Base-by-base conservation (phyloP, 2,888 invertebrate genomes). In the Oxyscelio sp. region DNA sequence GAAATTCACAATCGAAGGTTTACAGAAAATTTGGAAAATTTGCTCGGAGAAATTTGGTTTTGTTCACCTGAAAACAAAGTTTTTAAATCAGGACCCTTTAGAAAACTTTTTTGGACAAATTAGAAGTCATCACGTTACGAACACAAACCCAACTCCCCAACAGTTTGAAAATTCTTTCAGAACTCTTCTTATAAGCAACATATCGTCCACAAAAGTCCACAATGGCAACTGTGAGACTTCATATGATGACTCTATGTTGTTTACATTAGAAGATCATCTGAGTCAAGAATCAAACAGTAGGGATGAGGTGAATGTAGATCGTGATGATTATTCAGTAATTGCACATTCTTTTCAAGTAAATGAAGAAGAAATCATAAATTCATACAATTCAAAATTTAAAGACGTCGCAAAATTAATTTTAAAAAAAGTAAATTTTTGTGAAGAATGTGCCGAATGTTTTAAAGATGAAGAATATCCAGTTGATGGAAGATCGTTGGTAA, bases 21-120 rank as follows among this genome's bases (percentile, higher is more conserved):
- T 70, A 2, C 45, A 70, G 40, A 70, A 58, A 70, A 21, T 70
- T 11, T 70, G 34, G 56, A 48, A 45, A 45, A 6, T 56, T 19
- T 31, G 15, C 17, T 1, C 3, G 1, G 58, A 27, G 27, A 27
- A 43, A 2, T 58, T 17, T 4, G 70, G 45, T 1, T 66, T 66
- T 27, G 27, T 6, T 54, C 0, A 1, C 4, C 52, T 66, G 6
- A 52, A 54, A 24, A 52, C 66, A 0, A 38, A 22, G 11, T 54
- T 9, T 8, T 9, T 54, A 3, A 66, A 66, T 40, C 66, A 70
- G 13, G 58, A 58, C 21, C 58, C 56, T 4, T 19, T 70, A n/a
- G 70, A 70, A 34, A 70, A 70, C 45, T 70, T 31, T 45, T 58
- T 58, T 31, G n/a, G n/a, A n/a, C n/a, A n/a, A n/a, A n/a, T n/a